Evolutionary conservation across 2,113 vertebrate genomes (phyloP), one percentile per base, ranked within the genome.

Genomic region (Pterocles orientalis): DNA sequence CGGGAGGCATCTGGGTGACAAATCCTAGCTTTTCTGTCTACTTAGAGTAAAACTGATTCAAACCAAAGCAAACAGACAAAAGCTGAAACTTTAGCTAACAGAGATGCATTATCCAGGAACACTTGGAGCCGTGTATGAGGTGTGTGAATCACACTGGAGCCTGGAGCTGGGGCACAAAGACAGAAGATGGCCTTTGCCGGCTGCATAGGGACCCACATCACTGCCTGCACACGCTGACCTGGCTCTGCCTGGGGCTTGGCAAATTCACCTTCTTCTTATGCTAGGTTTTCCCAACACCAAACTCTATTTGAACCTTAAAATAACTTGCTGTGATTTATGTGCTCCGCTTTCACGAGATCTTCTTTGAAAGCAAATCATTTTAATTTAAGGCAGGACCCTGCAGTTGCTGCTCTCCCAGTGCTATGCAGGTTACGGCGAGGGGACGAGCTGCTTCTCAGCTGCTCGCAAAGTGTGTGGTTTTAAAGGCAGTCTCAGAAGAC

Each of bases 351-450:
- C 48, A 36, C 64, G 57, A 85, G 43, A 76, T 64, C 66, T 82
- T 36, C 45, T 34, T 56, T 71, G 48, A 84, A 91, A 94, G 60
- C 17, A 80, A 73, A 81, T 31, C 3, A 34, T 69, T 34, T 39
- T 24, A 66, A 41, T 73, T 72, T 78, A 70, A 73, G 0, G 1
- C 36, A 53, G 33, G 48, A 53, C 20, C 70, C 54, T 58, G 48
- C 41, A 29, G 57, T 54, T 33, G 33, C 47, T 45, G 28, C 15
- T 57, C 7, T 5, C 23, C 26, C 1, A 0, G 12, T 78, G 25
- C 25, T 50, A 31, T 0, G 4, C 36, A 53, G 57, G 36, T 70
- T 64, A 53, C 3, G 4, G 19, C 0, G 1, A 83, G 15, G 17
- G 26, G 16, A 45, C 1, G 12, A 81, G 36, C 18, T 66, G 23